Percentiles rank a stretch among this genome's conserved stretches.
Evolutionary conservation across 1,140 invertebrate genomes (phyloP).

Genomic region (Pseudomyrmex gracilis): DNA sequence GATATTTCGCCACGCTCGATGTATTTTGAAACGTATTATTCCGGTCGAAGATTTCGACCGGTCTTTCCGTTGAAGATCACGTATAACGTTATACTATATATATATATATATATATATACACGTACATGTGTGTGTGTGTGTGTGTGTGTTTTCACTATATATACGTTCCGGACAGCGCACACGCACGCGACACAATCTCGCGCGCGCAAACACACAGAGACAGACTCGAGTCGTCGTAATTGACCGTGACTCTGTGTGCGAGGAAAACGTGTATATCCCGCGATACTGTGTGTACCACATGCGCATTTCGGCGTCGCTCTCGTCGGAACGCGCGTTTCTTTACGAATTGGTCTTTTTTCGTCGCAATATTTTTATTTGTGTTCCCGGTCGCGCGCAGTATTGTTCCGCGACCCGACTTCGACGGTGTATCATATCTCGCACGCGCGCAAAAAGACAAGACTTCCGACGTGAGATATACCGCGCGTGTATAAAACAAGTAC

Average conservation of each 20-base stretch:
- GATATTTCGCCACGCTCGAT: conserved; percentile 12
- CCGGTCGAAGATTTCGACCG: conserved; percentile 45
- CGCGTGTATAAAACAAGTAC: not conserved
- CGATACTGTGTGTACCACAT: not conserved
- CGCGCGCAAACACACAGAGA: not conserved
- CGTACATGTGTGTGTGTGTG: not conserved
- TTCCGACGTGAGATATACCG: not conserved
- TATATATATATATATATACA: not conserved
- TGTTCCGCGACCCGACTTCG: conserved; percentile 17
- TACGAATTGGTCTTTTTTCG: conserved; percentile 23
- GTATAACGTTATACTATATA: not conserved
- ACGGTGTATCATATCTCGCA: not conserved
- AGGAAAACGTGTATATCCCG: not conserved
- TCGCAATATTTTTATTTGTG: conserved; percentile 24
- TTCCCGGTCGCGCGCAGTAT: conserved; percentile 4
- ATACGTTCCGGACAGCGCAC: not conserved
- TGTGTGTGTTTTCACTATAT: not conserved
- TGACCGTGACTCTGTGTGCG: not conserved
- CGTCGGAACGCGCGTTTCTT: conserved; percentile 18
- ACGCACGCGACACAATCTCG: too few relatives aligned
- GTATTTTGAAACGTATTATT: conserved; percentile 33
- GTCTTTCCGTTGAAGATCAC: not conserved
- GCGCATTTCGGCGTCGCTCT: conserved; percentile 29
- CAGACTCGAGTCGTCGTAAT: too few relatives aligned
- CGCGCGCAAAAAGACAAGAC: not conserved